These are phyloP conservation scores for Helostoma temminkii DNA, from an alignment of 2,797 vertebrate genomes.

Conservation along the genomic window DNA sequence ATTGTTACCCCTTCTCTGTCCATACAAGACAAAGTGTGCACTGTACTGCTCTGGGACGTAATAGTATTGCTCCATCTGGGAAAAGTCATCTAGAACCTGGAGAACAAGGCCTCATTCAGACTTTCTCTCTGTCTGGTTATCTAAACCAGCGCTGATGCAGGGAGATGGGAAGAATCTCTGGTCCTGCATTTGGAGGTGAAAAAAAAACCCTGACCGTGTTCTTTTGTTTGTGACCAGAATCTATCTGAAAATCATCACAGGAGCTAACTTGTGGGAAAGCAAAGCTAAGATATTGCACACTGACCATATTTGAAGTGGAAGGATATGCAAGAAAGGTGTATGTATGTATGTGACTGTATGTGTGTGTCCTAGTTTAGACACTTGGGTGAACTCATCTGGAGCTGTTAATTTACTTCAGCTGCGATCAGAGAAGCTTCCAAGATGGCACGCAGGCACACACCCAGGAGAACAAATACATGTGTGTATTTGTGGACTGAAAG, in stretches of 20 bases:
- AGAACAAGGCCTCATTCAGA: conserved; percentile 75
- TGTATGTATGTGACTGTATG: conserved; percentile 18
- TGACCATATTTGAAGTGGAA: conserved; percentile 49
- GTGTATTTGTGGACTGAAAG: conserved; percentile 41
- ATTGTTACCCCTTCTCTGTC: conserved; percentile 54
- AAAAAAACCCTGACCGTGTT: conserved; percentile 26
- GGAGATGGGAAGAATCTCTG: conserved; percentile 43
- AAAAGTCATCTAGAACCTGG: conserved; percentile 27
- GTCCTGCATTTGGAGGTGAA: conserved; percentile 26
- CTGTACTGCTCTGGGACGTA: conserved; percentile 40
- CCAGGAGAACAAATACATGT: conserved; percentile 58
- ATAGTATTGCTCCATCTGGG: conserved; percentile 29
- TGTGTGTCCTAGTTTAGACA: conserved; percentile 39
- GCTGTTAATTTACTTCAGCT: conserved; percentile 73
- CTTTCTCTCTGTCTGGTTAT: conserved; percentile 45
- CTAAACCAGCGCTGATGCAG: conserved; percentile 52
- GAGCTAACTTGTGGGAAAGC: conserved; percentile 37
- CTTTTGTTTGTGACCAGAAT: conserved; percentile 53
- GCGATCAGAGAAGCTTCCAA: conserved; percentile 58
- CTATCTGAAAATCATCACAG: conserved; percentile 34
- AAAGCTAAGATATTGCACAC: neutral
- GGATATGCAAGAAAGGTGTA: conserved; percentile 49
- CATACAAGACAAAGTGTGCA: no score
- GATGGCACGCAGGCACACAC: conserved; percentile 72
- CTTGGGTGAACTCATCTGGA: conserved; percentile 62